Base-by-base conservation (phyloP, 1,140 invertebrate genomes). In the Drosophila pectinifera region DNA sequence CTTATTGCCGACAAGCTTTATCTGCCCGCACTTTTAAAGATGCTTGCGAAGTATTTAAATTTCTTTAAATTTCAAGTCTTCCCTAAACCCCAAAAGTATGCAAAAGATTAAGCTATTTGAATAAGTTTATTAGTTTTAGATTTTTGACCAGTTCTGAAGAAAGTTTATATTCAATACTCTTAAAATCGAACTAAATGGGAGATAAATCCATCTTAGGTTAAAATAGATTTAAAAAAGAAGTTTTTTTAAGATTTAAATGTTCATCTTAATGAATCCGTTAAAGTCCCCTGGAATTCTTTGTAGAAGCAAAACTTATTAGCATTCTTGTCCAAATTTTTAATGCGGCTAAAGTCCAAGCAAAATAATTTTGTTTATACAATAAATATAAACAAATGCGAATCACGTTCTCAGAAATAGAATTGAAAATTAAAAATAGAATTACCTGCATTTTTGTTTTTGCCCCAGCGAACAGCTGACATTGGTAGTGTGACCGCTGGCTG, bases 361-460 rank as follows among this genome's bases (percentile, higher is more conserved):
- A 14, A 41, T 24, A n/a, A 1, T 20, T n/a, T 34, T 28, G 31
- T 24, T 59, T 42, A 26, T 26, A 8, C 11, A 4, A 24, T 31
- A 48, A 45, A 36, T 38, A n/a, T 36, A 39, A 24, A 45, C 24
- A 48, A 39, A 48, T 14, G 14, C 31, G 16, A 51, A 46, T 45
- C 48, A 67, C 14, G n/a, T 20, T 5, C 7, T 22, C 10, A 34
- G 51, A 61, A 51, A 31, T 46, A 58, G 26, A 58, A 34, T 0
- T 16, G n/a, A 49, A 10, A 41, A 22, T 10, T 61, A 61, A 48
- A 67, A 63, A 67, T 63, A 51, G 13, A 49, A 43, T 59, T 24
- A n/a, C 13, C 16, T 3, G 14, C 7, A 20, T n/a, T 20, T 28
- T 41, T 57, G 24, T 58, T 62, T 6, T 24, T 28, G 14, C 5